A percentile compares a stretch with the other conserved stretches of the same genome.
These are phyloP conservation scores for Calameuta filiformis DNA, from an alignment of 2,888 invertebrate genomes.

Conservation along the genomic window DNA sequence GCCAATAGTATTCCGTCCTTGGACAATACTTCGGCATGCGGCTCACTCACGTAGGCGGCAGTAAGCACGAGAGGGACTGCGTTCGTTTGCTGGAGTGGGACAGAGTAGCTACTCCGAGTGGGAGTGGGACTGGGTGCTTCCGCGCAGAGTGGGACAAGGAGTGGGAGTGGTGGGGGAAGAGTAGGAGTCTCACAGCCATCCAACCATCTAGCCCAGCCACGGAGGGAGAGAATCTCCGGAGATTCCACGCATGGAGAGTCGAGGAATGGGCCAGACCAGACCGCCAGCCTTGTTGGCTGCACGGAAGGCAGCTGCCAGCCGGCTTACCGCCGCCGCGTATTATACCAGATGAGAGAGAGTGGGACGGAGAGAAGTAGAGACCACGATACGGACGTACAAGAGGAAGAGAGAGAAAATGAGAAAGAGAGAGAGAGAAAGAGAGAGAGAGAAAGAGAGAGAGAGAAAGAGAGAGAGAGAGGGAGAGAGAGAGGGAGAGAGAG, in stretches of 20 bases:
- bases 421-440: conserved; percentile 2
- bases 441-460: conserved; percentile 18
- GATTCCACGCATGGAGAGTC: conserved; percentile 59
- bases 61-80: conserved; percentile 9
- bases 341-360: conserved; percentile 29
- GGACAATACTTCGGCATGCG: conserved; percentile 37
- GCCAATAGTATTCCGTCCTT: conserved; percentile 45
- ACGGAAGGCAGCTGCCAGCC: conserved; percentile 63
- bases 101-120: conserved; percentile 11
- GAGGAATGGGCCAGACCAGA: conserved; percentile 45
- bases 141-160: conserved; percentile 18
- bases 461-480: conserved; percentile 15
- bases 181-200: conserved; percentile 18
- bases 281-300: conserved; percentile 58
- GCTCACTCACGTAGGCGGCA: conserved; percentile 23
- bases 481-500: conserved; percentile 5
- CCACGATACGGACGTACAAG: conserved; percentile 2
- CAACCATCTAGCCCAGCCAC: conserved; percentile 8
- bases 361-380: conserved; percentile 22
- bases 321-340: conserved; percentile 55
- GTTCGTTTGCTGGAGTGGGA: conserved; percentile 4
- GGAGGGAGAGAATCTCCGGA: conserved; percentile 44
- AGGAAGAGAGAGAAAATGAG: conserved; percentile 10
- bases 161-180: conserved; percentile 14
- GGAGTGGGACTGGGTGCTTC: conserved; percentile 20